Evolutionary conservation across 2,113 vertebrate genomes (phyloP).

Genomic region (Oenanthe oenanthe): DNA sequence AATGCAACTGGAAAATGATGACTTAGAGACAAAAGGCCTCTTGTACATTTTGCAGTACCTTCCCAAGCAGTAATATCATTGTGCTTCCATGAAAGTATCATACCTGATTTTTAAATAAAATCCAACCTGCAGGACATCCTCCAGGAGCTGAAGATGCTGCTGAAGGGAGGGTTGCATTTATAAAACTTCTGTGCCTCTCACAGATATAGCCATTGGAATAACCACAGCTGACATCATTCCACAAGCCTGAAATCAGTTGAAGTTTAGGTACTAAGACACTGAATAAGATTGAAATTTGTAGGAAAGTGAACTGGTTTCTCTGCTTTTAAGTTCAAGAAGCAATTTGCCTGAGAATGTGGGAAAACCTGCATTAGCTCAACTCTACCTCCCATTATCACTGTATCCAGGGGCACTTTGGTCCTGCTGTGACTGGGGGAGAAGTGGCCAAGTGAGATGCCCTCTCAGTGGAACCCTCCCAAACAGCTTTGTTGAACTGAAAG

Average conservation of each 20-base stretch:
- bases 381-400: background rate
- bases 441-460: background rate
- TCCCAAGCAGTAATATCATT: background rate
- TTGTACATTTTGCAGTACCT: background rate
- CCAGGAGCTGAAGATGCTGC: constrained; percentile 62
- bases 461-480: background rate
- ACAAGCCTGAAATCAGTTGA: constrained; percentile 77
- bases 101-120: constrained; percentile 85
- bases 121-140: constrained; percentile 86
- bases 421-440: background rate
- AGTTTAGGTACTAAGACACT: background rate
- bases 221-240: constrained; percentile 93
- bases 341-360: background rate
- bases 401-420: background rate
- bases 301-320: background rate
- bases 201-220: constrained; percentile 84
- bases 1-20: background rate
- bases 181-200: constrained; percentile 79
- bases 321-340: background rate
- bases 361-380: background rate
- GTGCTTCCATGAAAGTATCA: background rate
- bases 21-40: background rate
- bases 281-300: background rate
- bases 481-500: background rate
- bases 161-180: constrained; percentile 77